Evolutionary conservation across 1,140 invertebrate genomes (phyloP).

Genomic region (Dendrolimus punctatus): DNA sequence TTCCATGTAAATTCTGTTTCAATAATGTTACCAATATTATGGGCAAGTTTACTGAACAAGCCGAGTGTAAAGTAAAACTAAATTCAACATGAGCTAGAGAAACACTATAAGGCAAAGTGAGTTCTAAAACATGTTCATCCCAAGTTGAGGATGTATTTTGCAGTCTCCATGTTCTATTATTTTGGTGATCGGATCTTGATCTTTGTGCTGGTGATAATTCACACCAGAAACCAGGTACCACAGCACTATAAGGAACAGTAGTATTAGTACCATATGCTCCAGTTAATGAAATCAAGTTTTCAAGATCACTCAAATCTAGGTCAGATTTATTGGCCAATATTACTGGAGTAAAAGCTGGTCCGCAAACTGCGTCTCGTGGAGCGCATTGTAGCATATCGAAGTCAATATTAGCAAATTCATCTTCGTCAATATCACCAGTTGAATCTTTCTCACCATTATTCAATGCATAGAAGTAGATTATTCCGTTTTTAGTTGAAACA

Average conservation of each 20-base stretch:
- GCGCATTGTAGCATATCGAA: constrained; percentile 52
- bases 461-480: constrained; percentile 87
- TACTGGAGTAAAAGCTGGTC: constrained; percentile 61
- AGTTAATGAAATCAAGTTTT: constrained; percentile 49
- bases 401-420: constrained; percentile 68
- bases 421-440: constrained; percentile 78
- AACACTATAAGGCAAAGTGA: constrained; percentile 84
- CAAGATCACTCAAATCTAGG: constrained; percentile 48
- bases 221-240: constrained; percentile 93
- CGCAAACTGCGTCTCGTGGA: constrained; percentile 57
- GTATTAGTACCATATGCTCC: constrained; percentile 69
- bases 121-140: constrained; percentile 93
- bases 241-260: constrained; percentile 83
- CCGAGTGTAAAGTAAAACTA: constrained; percentile 85
- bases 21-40: constrained; percentile 87
- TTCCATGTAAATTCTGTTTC: constrained; percentile 85
- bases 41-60: constrained; percentile 73
- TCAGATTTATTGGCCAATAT: constrained; percentile 61
- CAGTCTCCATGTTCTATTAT: constrained; percentile 88
- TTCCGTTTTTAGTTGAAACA: constrained; percentile 83
- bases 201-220: constrained; percentile 93
- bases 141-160: constrained; percentile 90
- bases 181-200: constrained; percentile 85
- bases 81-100: constrained; percentile 90
- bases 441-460: constrained; percentile 80